Conservation (phyloP, 2,113 vertebrate genomes). For the Polyodon spathula region DNA sequence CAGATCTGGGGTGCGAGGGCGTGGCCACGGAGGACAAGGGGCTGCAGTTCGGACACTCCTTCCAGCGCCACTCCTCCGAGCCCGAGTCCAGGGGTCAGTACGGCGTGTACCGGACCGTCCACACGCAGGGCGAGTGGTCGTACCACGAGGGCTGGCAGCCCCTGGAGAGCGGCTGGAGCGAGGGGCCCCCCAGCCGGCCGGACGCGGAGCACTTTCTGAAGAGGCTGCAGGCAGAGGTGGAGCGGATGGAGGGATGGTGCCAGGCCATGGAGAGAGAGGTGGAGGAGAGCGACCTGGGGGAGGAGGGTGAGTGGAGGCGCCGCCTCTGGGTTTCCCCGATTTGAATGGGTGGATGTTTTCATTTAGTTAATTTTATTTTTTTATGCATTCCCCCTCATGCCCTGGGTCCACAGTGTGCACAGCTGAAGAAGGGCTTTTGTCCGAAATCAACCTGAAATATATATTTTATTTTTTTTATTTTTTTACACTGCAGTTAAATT, state of each 20-base stretch:
- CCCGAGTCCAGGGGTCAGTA: conserved; percentile 78
- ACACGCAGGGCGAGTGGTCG: conserved; percentile 95
- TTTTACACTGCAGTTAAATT: too few relatives aligned
- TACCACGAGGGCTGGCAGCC: conserved; percentile 86
- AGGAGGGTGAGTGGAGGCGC: conserved; percentile 71
- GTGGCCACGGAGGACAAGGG: conserved; percentile 92
- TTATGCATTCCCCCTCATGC: too few relatives aligned
- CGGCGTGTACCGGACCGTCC: conserved; percentile 88
- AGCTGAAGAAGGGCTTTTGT: too few relatives aligned
- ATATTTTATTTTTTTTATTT: too few relatives aligned
- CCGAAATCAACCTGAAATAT: too few relatives aligned
- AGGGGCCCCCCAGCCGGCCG: conserved; percentile 85
- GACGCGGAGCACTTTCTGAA: conserved; percentile 95
- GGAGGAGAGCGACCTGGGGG: conserved; percentile 84
- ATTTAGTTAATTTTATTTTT: too few relatives aligned
- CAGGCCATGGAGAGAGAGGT: conserved; percentile 94
- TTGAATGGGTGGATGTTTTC: background rate
- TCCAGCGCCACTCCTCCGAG: conserved; percentile 91
- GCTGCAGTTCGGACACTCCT: conserved; percentile 89
- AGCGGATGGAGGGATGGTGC: conserved; percentile 96
- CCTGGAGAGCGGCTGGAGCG: conserved; percentile 71
- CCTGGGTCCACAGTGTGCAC: too few relatives aligned
- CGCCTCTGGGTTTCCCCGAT: too few relatives aligned
- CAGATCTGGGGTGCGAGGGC: conserved; percentile 86
- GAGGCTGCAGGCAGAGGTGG: conserved; percentile 86